These are phyloP conservation scores for Odobenus rosmarus DNA, from an alignment of 2,113 vertebrate genomes.

Conservation along the genomic window DNA sequence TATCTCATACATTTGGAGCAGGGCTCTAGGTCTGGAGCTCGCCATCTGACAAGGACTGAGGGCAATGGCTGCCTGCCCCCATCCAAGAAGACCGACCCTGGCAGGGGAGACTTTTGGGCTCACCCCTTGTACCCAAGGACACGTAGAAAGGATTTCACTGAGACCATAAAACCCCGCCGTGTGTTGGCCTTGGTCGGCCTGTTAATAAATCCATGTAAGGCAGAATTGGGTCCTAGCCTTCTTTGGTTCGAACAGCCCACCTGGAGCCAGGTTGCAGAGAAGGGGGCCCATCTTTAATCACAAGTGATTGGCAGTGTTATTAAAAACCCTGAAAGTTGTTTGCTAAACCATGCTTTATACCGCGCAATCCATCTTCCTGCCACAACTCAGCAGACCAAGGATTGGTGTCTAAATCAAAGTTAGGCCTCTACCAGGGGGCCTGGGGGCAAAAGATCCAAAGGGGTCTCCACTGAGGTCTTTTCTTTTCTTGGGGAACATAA, in stretches of 20 bases:
- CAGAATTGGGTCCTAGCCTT: background rate
- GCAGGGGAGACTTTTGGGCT: accelerated
- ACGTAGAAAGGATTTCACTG: too few relatives aligned
- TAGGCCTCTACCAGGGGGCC: too few relatives aligned
- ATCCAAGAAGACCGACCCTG: background rate
- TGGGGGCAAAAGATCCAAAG: too few relatives aligned
- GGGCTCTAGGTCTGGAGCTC: background rate
- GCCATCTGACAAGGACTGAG: too few relatives aligned
- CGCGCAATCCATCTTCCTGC: background rate
- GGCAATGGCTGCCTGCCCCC: background rate
- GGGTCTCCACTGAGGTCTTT: too few relatives aligned
- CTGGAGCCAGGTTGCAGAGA: background rate
- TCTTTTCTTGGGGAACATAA: background rate
- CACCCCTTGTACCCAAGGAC: background rate
- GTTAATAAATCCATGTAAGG: background rate
- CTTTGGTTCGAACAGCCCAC: background rate
- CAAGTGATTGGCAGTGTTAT: too few relatives aligned
- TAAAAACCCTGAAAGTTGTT: background rate
- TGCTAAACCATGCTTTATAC: background rate
- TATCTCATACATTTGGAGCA: background rate
- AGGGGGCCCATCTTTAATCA: background rate
- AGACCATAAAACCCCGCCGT: background rate
- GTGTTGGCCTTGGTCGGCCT: background rate
- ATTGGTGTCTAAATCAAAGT: background rate
- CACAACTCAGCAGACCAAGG: too few relatives aligned